Evolutionary conservation across 2,888 invertebrate genomes (phyloP).

Genomic region (Labia minor): DNA sequence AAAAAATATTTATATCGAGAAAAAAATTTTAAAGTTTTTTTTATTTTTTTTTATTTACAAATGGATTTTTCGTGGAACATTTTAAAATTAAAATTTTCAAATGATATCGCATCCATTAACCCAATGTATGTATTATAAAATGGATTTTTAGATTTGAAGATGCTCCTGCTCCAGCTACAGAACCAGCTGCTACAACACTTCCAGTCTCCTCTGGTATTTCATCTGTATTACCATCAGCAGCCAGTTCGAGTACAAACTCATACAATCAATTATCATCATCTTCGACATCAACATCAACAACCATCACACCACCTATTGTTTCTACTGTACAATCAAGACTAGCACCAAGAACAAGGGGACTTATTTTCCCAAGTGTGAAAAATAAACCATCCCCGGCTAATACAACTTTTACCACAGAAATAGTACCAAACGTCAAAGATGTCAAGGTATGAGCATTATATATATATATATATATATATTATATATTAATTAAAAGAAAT

Average conservation of each 20-base stretch:
- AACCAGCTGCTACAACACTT: constrained; percentile 31
- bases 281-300: constrained; percentile 28
- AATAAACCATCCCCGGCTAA: constrained; percentile 78
- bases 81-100: too few species aligned
- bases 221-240: neutral
- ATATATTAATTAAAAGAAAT: too few species aligned
- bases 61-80: too few species aligned
- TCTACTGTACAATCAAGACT: constrained; percentile 26
- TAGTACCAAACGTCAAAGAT: constrained; percentile 61
- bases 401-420: constrained; percentile 69
- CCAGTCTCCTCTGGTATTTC: constrained; percentile 25
- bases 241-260: neutral
- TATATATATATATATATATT: too few species aligned
- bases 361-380: constrained; percentile 84
- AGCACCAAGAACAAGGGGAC: constrained; percentile 58
- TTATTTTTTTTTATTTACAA: too few species aligned
- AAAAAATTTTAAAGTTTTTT: too few species aligned
- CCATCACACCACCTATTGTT: constrained; percentile 26
- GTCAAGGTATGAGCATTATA: constrained; percentile 71
- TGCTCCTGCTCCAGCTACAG: constrained; percentile 16
- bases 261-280: too few species aligned
- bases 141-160: neutral
- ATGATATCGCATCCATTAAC: too few species aligned
- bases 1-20: too few species aligned
- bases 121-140: too few species aligned